phyloP scores from a whole-genome alignment of 2,888 invertebrate genomes.

The Exocentrus adspersus region DNA sequence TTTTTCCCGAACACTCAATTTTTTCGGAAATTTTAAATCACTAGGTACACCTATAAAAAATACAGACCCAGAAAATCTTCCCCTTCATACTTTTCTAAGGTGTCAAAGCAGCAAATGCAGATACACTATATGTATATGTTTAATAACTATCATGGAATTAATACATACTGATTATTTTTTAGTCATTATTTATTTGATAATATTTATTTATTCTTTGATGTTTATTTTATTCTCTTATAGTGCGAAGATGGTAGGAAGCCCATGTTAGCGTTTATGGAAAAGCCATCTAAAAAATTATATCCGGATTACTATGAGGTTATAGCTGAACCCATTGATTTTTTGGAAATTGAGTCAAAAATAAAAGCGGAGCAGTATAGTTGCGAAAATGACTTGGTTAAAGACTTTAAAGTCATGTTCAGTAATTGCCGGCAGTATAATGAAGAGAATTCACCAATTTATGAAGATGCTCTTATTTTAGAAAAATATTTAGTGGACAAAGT shows the following conservation, averaged over 20 bases:
- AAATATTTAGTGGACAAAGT: slow-evolving; percentile 85
- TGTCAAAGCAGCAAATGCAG: no score
- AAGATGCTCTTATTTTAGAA: slow-evolving; percentile 91
- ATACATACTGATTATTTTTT: no score
- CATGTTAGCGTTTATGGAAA: slow-evolving; percentile 94
- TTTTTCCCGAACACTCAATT: no score
- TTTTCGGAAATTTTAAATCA: no score
- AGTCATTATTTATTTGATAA: no score
- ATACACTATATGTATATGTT: no score
- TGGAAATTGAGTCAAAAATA: slow-evolving; percentile 91
- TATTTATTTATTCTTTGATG: neutral
- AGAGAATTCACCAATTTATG: slow-evolving; percentile 93
- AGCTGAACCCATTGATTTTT: slow-evolving; percentile 93
- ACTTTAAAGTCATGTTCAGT: slow-evolving; percentile 93
- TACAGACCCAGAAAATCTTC: no score
- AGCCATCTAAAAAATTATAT: slow-evolving; percentile 93
- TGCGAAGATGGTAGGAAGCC: slow-evolving; percentile 84
- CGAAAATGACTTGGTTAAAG: slow-evolving; percentile 86
- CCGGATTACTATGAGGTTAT: slow-evolving; percentile 97
- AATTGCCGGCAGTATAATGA: slow-evolving; percentile 98
- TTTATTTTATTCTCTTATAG: slow-evolving; percentile 58
- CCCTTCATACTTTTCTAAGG: no score
- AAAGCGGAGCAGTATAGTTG: slow-evolving; percentile 84
- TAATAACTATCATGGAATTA: no score
- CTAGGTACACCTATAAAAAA: no score